Base-by-base conservation (phyloP, 2,888 invertebrate species). In the Drosophila limbata region DNA sequence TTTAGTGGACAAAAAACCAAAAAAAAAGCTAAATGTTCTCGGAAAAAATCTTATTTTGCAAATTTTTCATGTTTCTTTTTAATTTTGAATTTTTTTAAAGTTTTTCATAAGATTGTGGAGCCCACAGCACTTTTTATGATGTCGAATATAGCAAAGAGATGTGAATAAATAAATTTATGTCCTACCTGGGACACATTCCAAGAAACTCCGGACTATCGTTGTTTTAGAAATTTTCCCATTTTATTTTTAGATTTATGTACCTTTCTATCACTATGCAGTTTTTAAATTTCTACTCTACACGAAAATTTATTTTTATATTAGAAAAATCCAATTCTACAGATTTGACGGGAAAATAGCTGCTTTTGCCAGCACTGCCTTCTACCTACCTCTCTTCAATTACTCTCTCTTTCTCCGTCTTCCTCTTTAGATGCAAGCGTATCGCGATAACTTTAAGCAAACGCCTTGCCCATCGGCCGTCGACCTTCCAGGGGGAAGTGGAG, bases 401-500 rank as follows among this genome's bases (percentile, higher is more conserved):
- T 11, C 19, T 10, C 11, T 8, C 8, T 9, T 8, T 28, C 28
- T 8, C 13, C 4, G 4, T 11, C 4, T 40, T 28, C n/a, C 45
- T 17, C 17, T n/a, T 5, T 17, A 33, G 91, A 91, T 91, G 91
- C 91, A 91, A 81, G 83, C 91, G 64, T 91, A 90, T 79, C 91
- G 91, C 70, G 91, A 91, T 82, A 90, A 91, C 79, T 89, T 90
- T 64, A 91, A 91, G 79, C 91, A 90, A 86, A 91, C 90, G 73
- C 91, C 90, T 76, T 90, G 90, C 65, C 91, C 90, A 69, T 59
- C 88, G 81, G 88, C 84, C 76, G 81, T 84, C 78, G 90, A 91
- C 76, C 87, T 81, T 69, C 78, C 70, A n/a, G 53, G 40, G 42
- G 50, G 17, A 13, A n/a, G n/a, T 15, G 35, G 19, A 9, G 53